These are phyloP conservation scores for Campoplex nolae DNA, from an alignment of 2,888 invertebrate genomes.

Conservation along the genomic window DNA sequence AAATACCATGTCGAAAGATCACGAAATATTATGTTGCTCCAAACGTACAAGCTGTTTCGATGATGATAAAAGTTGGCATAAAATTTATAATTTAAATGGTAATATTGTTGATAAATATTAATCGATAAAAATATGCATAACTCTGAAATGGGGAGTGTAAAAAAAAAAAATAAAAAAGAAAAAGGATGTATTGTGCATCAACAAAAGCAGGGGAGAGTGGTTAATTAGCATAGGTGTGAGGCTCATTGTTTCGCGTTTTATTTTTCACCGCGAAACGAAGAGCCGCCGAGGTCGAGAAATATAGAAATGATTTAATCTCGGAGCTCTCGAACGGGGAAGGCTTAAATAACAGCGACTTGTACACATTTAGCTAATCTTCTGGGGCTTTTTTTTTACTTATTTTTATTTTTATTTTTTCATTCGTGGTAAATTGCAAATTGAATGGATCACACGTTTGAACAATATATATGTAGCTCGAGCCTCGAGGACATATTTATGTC, in stretches of 20 bases:
- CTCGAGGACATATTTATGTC: constrained; percentile 27
- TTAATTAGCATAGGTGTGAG: constrained; percentile 54
- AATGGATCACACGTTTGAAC: constrained; percentile 33
- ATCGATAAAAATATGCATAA: neutral
- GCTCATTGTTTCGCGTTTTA: constrained; percentile 58
- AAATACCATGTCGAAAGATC: too few species aligned
- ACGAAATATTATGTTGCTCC: too few species aligned
- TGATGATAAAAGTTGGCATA: neutral
- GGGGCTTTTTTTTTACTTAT: constrained; percentile 23
- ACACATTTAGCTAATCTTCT: neutral
- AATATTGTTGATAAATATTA: neutral
- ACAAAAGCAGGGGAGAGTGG: constrained; percentile 29
- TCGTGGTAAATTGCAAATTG: constrained; percentile 35
- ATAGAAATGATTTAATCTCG: constrained; percentile 37
- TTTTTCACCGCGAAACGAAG: constrained; percentile 53
- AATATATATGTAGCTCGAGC: constrained; percentile 6
- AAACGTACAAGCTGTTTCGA: neutral
- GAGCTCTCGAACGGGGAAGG: neutral
- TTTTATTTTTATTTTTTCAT: constrained; percentile 20
- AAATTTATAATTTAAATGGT: neutral
- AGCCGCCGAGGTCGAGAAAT: constrained; percentile 5
- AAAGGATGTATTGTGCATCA: neutral
- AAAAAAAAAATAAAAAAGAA: neutral
- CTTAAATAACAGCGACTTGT: neutral
- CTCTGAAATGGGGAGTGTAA: neutral